These are phyloP conservation scores for Mellivora capensis DNA, from an alignment of 2,113 vertebrate genomes.

Conservation along the genomic window DNA sequence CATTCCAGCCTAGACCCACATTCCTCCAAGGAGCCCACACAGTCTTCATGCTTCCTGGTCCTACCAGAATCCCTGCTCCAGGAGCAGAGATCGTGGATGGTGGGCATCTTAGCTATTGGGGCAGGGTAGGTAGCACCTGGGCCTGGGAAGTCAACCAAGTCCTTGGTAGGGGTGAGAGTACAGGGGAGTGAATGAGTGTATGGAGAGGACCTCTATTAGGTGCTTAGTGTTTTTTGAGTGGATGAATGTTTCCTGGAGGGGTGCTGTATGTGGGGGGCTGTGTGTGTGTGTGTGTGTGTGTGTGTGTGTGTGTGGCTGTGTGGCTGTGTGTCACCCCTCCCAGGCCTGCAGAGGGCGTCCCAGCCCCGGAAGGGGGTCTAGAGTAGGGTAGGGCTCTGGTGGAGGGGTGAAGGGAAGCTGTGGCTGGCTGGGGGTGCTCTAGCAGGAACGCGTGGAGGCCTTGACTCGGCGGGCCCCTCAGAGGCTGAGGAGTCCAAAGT, in stretches of 20 bases:
- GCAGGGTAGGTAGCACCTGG: not conserved
- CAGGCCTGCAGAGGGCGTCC: constrained; percentile 39
- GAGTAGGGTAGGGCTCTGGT: rapidly evolving
- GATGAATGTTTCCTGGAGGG: not conserved
- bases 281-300: not conserved
- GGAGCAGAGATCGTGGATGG: not conserved
- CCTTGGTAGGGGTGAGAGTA: too few species aligned
- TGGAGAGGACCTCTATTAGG: not conserved
- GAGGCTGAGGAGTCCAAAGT: not conserved
- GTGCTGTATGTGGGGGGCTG: too few species aligned
- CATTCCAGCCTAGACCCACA: too few species aligned
- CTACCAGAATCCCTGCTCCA: not conserved
- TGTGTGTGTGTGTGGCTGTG: not conserved
- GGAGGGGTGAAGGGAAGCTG: rapidly evolving
- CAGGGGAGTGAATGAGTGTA: not conserved
- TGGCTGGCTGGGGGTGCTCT: not conserved
- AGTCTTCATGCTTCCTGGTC: not conserved
- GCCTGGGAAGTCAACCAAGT: not conserved
- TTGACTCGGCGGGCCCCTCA: not conserved
- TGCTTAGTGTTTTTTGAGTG: not conserved
- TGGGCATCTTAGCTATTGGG: not conserved
- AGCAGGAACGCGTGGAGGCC: not conserved
- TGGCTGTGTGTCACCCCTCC: too few species aligned
- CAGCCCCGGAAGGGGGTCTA: not conserved
- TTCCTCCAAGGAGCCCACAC: not conserved